phyloP scores from a whole-genome alignment of 2,888 invertebrate genomes.

The Xestia rhomboidea region DNA sequence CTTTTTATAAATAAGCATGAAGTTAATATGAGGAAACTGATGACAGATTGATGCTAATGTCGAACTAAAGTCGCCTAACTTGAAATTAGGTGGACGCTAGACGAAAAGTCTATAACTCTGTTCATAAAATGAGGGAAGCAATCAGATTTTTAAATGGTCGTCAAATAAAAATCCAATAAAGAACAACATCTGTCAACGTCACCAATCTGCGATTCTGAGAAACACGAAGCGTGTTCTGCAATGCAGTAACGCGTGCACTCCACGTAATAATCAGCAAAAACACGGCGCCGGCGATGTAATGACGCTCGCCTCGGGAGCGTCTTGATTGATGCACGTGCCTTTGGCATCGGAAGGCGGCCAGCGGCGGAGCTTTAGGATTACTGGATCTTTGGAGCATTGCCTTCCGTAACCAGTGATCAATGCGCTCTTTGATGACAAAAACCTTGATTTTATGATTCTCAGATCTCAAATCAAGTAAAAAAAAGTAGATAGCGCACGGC shows the following conservation, averaged over 20 bases:
- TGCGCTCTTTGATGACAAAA: slow-evolving; percentile 17
- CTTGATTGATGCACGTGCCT: slow-evolving; percentile 60
- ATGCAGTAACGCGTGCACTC: slow-evolving; percentile 44
- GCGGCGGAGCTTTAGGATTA: slow-evolving; percentile 15
- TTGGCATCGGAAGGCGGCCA: slow-evolving; percentile 3
- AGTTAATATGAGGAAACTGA: neutral
- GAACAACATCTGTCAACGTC: slow-evolving; percentile 38
- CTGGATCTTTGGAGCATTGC: slow-evolving; percentile 29
- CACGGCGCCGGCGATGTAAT: slow-evolving; percentile 44
- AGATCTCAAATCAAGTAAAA: no score
- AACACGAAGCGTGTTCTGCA: slow-evolving; percentile 38
- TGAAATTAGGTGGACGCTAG: neutral
- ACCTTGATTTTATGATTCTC: neutral
- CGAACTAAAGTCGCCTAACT: neutral
- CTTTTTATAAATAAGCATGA: slow-evolving; percentile 14
- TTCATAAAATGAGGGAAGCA: neutral
- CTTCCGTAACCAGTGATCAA: slow-evolving; percentile 27
- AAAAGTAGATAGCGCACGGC: no score
- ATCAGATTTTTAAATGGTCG: slow-evolving; percentile 6
- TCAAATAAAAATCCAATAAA: slow-evolving; percentile 24
- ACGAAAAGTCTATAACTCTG: neutral
- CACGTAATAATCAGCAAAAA: slow-evolving; percentile 62
- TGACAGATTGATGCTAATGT: neutral
- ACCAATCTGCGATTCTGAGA: slow-evolving; percentile 46
- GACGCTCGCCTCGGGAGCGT: slow-evolving; percentile 32